Base-by-base conservation (phyloP, 1,140 invertebrate species). In the Elysia chlorotica region DNA sequence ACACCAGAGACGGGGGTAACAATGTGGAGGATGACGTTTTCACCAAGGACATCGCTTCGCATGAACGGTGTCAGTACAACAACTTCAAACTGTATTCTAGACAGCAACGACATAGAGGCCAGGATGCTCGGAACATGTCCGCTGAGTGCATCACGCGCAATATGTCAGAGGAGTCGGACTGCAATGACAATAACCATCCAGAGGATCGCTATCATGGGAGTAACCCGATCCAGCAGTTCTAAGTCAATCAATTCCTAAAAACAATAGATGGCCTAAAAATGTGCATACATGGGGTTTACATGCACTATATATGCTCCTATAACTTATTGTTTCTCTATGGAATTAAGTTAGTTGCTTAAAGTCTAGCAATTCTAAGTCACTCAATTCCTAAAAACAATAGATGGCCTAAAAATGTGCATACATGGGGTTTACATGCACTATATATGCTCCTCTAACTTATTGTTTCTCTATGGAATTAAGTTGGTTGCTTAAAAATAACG, bases 81-180 rank as follows among this genome's bases (percentile, higher is more conserved):
- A 2, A 69, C 31, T 28, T 23, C 25, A 2, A 56, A 54, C 23
- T 56, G n/a, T 25, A 35, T 35, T 3, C 48, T 36, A 2, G 54
- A 69, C 25, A n/a, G 35, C 36, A 48, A 54, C 21, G 66, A 69
- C 3, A 69, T 69, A 2, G 66, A 69, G 33, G 66, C 66, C 19
- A 30, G 37, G 14, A 69, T 69, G 25, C 25, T 36, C 25, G 66
- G 3, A 69, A 69, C 53, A 69, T 69, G 66, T 71, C 68, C 1
- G 30, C 23, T 2, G 68, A 71, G 3, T 31, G 31, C 10, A 54
- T 71, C 5, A 35, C 57, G 1, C 30, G 68, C 10, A 31, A n/a
- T 2, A 71, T 35, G 23, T 71, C 68, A 19, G 48, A 38, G 14
- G 68, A 41, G 56, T 71, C 68, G 2, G 68, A 71, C 25, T n/a